Evolutionary conservation across 2,888 invertebrate species (phyloP), one percentile per base, ranked within the genome.

Genomic region (Nephrotoma appendiculata): DNA sequence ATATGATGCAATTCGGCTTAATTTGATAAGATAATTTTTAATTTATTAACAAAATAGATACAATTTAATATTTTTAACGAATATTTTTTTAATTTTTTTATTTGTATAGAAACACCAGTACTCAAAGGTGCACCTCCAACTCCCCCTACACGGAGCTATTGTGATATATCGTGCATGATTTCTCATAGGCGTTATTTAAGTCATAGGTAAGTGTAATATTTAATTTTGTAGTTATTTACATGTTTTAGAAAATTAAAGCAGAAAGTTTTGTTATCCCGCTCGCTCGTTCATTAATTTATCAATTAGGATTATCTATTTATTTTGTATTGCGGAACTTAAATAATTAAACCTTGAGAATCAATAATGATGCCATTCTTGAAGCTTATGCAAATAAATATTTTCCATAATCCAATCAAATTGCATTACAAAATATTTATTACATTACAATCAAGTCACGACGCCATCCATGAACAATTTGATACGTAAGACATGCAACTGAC

Each of bases 81-180:
- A 85, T 86, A 86, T 84, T 44, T 57, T 12, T 41, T 86, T 5
- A 52, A 48, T 85, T 85, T 44, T 6, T 48, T 52, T 41, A 87
- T 88, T 91, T 89, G 95, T 95, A 0, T 94, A 97, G 97, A 97
- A 95, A 96, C 95, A 96, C 95, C 96, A 96, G 96, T 96, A 96
- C 96, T 96, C 95, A 95, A 96, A 95, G 96, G 95, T 96, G 96
- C 94, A 93, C 94, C 94, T 93, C 94, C 94, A 94, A 92, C 93
- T 92, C 92, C 92, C 91, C 93, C 93, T 93, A 94, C 94, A 94
- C 94, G 94, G 93, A 93, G 93, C 93, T 93, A 92, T 92, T 92
- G 92, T 92, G 92, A 92, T 94, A 94, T 94, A 95, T 95, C 95
- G 96, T 96, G 96, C 96, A 96, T 96, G 96, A 96, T 95, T 96